A percentile compares a stretch with the other conserved stretches of the same genome.
Evolutionary conservation across 1,140 invertebrate species (phyloP).

Genomic region (Drosophila pseudoananassae): DNA sequence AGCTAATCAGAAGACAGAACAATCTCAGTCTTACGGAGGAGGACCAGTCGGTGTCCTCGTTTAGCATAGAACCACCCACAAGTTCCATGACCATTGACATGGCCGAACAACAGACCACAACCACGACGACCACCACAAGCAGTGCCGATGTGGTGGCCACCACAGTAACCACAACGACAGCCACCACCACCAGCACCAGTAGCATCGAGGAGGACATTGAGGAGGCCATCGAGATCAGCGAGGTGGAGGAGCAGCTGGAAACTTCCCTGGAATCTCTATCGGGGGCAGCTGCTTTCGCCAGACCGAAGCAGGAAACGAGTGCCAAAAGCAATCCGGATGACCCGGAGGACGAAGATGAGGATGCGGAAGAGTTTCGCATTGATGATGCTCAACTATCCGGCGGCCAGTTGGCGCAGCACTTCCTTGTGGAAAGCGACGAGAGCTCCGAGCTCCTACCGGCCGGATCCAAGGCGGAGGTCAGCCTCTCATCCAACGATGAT

Average conservation of each 20-base stretch:
- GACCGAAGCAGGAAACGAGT: constrained; percentile 44
- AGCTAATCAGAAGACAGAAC: constrained; percentile 68
- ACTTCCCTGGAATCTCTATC: constrained; percentile 40
- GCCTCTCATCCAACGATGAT: constrained; percentile 24
- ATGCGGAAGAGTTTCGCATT: constrained; percentile 64
- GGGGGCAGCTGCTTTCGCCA: constrained; percentile 45
- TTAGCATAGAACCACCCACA: constrained; percentile 70
- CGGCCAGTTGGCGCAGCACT: constrained; percentile 74
- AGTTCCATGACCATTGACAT: constrained; percentile 81
- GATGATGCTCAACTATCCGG: constrained; percentile 76
- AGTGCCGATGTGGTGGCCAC: constrained; percentile 38
- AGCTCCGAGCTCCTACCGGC: constrained; percentile 2
- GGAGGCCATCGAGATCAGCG: constrained; percentile 75
- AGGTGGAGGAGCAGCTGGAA: constrained; percentile 57
- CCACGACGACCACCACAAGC: constrained; percentile 42
- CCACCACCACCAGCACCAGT: constrained; percentile 56
- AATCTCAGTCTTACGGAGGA: constrained; percentile 67
- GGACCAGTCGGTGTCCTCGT: constrained; percentile 67
- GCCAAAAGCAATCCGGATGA: constrained; percentile 54
- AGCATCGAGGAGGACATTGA: constrained; percentile 83
- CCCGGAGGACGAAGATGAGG: constrained; percentile 21
- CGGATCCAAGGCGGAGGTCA: constrained; percentile 28
- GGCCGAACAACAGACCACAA: constrained; percentile 54
- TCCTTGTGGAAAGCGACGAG: constrained; percentile 59
- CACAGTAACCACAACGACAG: constrained; percentile 38